Percentiles rank a stretch among this genome's conserved stretches.
phyloP scores from a whole-genome alignment of 2,113 vertebrate species.

The Aspidoscelis tigris region DNA sequence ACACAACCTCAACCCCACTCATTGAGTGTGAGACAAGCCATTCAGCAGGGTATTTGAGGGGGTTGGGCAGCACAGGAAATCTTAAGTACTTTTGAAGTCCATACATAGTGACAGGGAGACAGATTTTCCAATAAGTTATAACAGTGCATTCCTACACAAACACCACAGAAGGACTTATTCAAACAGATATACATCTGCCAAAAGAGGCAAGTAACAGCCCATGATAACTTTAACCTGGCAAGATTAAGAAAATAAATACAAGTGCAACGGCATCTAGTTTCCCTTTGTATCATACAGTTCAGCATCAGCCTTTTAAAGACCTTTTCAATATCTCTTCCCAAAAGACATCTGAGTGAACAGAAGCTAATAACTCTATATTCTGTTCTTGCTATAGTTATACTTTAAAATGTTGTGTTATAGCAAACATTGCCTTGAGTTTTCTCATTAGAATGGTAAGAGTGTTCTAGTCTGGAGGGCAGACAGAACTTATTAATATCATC shows the following conservation, averaged over 20 bases:
- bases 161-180: neutral
- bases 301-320: too few relatives aligned
- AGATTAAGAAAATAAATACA: neutral
- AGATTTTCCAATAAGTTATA: neutral
- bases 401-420: constrained; percentile 11
- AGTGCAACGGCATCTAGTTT: neutral
- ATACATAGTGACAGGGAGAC: too few relatives aligned
- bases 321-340: neutral
- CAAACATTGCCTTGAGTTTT: neutral
- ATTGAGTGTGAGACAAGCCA: too few relatives aligned
- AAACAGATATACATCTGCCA: neutral
- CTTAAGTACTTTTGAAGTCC: too few relatives aligned
- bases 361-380: neutral
- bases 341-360: constrained; percentile 16
- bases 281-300: neutral
- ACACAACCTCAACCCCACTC: too few relatives aligned
- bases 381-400: neutral
- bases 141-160: neutral
- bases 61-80: too few relatives aligned
- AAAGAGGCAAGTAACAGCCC: neutral
- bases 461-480: constrained; percentile 2
- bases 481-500: neutral
- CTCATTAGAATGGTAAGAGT: neutral
- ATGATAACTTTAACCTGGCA: neutral
- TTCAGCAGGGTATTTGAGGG: too few relatives aligned